Percentiles rank a stretch among this genome's conserved stretches.
phyloP scores from a whole-genome alignment of 2,888 invertebrate genomes.

The Drosophila pseudotalamancana region DNA sequence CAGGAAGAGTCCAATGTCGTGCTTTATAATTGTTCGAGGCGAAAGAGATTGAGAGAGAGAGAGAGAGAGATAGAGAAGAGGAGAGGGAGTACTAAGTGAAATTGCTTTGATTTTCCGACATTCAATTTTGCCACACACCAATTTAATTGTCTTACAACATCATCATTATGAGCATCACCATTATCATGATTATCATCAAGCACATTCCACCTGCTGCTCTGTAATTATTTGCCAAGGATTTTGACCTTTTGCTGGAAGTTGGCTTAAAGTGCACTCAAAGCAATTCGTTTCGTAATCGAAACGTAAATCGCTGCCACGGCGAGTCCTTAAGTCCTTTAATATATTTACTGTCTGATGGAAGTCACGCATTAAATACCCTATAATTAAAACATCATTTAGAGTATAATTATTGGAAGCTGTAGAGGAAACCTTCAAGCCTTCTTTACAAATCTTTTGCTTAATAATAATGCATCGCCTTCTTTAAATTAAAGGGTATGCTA shows the following conservation, averaged over 20 bases:
- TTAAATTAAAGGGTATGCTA: too few relatives aligned
- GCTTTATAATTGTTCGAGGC: slow-evolving; percentile 62
- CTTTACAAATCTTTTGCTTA: too few relatives aligned
- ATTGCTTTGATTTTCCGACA: slow-evolving; percentile 74
- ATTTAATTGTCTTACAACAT: slow-evolving; percentile 60
- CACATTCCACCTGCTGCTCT: slow-evolving; percentile 18
- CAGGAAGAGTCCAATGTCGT: slow-evolving; percentile 50
- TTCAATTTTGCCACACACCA: slow-evolving; percentile 59
- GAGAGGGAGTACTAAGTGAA: slow-evolving; percentile 32
- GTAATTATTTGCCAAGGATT: slow-evolving; percentile 53
- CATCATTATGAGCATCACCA: not conserved
- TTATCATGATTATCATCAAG: not conserved
- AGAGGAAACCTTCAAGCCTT: too few relatives aligned
- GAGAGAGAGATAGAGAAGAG: not conserved
- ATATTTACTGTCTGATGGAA: slow-evolving; percentile 50
- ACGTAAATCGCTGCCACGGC: slow-evolving; percentile 14
- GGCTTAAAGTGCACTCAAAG: slow-evolving; percentile 41
- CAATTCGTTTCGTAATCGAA: slow-evolving; percentile 37
- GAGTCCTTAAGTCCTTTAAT: slow-evolving; percentile 41
- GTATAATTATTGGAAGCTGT: too few relatives aligned
- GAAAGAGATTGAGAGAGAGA: too few relatives aligned
- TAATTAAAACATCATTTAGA: too few relatives aligned
- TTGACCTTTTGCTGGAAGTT: slow-evolving; percentile 16
- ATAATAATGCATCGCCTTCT: too few relatives aligned
- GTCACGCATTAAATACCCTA: slow-evolving; percentile 20